phyloP scores from a whole-genome alignment of 2,888 invertebrate genomes.

The Tachystola acroxantha region DNA sequence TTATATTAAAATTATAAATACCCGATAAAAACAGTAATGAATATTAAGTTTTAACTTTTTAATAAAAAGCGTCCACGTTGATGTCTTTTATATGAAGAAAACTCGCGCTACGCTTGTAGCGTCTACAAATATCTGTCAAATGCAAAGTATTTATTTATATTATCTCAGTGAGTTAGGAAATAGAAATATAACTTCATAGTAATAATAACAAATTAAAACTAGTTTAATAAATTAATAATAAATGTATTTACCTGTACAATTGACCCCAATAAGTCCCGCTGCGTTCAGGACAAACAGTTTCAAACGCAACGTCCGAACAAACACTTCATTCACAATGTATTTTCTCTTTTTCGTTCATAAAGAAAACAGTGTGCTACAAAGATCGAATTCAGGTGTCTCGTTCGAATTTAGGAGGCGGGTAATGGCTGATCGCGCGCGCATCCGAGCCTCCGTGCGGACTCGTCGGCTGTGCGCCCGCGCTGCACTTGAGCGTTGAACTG shows the following conservation, averaged over 20 bases:
- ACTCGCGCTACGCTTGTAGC: constrained; percentile 15
- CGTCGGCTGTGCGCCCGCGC: constrained; percentile 59
- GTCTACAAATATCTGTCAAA: too few species aligned
- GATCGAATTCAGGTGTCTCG: constrained; percentile 25
- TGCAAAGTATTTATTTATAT: too few species aligned
- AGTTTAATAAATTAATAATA: too few species aligned
- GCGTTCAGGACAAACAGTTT: constrained; percentile 25
- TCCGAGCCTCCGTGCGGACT: constrained; percentile 47
- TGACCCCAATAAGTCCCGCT: constrained; percentile 35
- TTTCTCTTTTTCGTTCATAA: constrained; percentile 23
- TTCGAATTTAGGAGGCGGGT: constrained; percentile 38
- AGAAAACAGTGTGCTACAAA: constrained; percentile 27
- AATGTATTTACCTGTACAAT: constrained; percentile 43
- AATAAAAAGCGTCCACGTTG: constrained; percentile 20
- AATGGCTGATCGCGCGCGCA: constrained; percentile 39
- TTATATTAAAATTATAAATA: too few species aligned
- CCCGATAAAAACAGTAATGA: too few species aligned
- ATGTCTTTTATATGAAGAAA: constrained; percentile 30
- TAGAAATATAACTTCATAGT: too few species aligned
- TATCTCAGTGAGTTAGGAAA: too few species aligned
- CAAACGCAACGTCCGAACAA: constrained; percentile 36
- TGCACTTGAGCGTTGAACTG: constrained; percentile 72
- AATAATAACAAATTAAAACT: too few species aligned
- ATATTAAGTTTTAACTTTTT: too few species aligned
- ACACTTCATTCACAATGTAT: constrained; percentile 42